phyloP scores from a whole-genome alignment of 2,888 invertebrate genomes.

The Macaria liturata region DNA sequence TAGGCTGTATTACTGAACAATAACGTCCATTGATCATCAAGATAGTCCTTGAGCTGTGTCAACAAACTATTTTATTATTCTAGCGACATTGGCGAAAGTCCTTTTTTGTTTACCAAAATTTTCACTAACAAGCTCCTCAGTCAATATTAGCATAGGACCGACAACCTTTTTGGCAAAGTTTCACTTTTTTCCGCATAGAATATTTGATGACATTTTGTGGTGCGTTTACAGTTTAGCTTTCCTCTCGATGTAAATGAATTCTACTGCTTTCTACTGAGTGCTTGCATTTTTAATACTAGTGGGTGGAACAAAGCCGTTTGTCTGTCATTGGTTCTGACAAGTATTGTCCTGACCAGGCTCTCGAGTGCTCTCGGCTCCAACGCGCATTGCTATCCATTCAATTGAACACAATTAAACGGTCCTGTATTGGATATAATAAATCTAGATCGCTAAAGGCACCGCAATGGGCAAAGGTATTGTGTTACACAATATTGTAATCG shows the following conservation, averaged over 20 bases:
- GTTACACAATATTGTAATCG: conserved; percentile 6
- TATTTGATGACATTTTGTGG: background rate
- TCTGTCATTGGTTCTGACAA: conserved; percentile 50
- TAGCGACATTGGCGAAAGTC: conserved; percentile 65
- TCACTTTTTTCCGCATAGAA: conserved; percentile 10
- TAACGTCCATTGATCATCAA: too few species aligned
- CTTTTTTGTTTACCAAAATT: conserved; percentile 57
- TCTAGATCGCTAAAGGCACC: conserved; percentile 13
- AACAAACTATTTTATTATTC: conserved; percentile 46
- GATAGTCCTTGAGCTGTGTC: too few species aligned
- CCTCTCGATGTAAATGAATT: too few species aligned
- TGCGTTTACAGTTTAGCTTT: background rate
- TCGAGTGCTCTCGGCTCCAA: conserved; percentile 18
- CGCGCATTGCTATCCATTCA: conserved; percentile 29
- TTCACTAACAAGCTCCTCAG: conserved; percentile 47
- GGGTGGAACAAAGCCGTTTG: conserved; percentile 50
- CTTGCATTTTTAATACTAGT: conserved; percentile 23
- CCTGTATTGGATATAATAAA: conserved; percentile 13
- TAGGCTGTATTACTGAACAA: too few species aligned
- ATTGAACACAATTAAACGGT: conserved; percentile 16
- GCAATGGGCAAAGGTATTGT: conserved; percentile 9
- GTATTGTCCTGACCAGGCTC: conserved; percentile 43
- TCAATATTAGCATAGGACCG: conserved; percentile 53
- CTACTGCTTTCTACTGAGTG: too few species aligned
- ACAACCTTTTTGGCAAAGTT: conserved; percentile 16